Percentiles rank a stretch among this genome's conserved stretches.
Evolutionary conservation across 2,113 vertebrate genomes (phyloP).

Genomic region (Emydura subglobosa): DNA sequence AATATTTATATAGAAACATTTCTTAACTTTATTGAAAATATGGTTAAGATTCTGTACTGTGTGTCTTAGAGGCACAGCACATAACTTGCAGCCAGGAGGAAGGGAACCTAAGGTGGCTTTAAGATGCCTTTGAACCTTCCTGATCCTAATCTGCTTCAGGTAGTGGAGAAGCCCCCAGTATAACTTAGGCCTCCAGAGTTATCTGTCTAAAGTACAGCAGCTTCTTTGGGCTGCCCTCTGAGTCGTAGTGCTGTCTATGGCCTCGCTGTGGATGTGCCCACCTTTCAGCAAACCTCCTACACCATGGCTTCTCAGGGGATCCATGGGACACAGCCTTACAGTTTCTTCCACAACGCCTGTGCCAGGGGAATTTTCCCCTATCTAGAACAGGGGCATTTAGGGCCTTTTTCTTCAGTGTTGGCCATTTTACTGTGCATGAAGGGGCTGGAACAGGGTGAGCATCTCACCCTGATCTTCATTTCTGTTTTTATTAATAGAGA

Average conservation of each 20-base stretch:
- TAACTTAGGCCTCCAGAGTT: no score
- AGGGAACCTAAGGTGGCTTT: background rate
- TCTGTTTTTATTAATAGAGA: no score
- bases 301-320: background rate
- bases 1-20: no score
- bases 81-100: background rate
- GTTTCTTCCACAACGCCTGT: background rate
- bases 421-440: no score
- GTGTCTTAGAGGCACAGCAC: background rate
- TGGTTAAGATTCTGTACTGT: no score
- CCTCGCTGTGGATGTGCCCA: background rate
- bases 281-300: accelerated
- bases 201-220: background rate
- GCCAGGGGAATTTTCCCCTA: background rate
- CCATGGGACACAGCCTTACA: background rate
- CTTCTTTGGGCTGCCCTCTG: background rate
- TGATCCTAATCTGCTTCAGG: background rate
- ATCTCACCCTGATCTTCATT: no score
- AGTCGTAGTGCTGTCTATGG: background rate
- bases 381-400: no score
- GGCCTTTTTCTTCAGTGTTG: no score
- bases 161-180: background rate
- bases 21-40: no score
- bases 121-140: background rate
- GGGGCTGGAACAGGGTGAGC: no score